Evolutionary conservation across 2,797 vertebrate genomes (phyloP).

Genomic region (Harpagifer antarcticus): DNA sequence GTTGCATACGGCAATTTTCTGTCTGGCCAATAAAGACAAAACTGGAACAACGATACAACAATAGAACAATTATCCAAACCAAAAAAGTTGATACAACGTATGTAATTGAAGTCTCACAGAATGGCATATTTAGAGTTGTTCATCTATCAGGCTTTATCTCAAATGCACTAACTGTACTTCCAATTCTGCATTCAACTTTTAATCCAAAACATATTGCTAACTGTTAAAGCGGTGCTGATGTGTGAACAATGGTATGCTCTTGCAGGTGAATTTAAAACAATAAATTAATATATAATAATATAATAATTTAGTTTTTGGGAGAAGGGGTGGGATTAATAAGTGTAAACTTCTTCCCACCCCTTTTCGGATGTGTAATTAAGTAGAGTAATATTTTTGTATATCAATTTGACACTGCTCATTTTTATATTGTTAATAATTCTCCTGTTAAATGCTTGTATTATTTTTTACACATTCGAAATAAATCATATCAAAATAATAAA

Average conservation of each 20-base stretch:
- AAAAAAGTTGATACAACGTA: neutral
- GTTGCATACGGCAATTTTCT: neutral
- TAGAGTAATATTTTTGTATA: too few species aligned
- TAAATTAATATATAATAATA: too few species aligned
- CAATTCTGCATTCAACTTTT: neutral
- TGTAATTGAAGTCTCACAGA: neutral
- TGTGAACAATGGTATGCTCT: neutral
- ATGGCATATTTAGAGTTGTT: neutral
- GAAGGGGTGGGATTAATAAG: too few species aligned
- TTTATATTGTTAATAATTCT: too few species aligned
- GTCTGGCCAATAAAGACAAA: neutral
- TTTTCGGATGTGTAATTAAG: too few species aligned
- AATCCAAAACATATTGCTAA: neutral
- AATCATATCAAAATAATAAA: too few species aligned
- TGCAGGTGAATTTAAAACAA: neutral
- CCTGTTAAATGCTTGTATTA: too few species aligned
- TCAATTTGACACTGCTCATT: too few species aligned
- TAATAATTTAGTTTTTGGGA: too few species aligned
- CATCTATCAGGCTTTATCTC: neutral
- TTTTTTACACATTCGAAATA: too few species aligned
- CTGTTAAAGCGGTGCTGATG: neutral
- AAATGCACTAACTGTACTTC: neutral
- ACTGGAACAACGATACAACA: neutral
- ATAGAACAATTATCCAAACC: neutral
- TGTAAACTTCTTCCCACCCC: too few species aligned